Evolutionary conservation across 2,113 vertebrate species (phyloP).

Genomic region (Oreocharis arfaki): DNA sequence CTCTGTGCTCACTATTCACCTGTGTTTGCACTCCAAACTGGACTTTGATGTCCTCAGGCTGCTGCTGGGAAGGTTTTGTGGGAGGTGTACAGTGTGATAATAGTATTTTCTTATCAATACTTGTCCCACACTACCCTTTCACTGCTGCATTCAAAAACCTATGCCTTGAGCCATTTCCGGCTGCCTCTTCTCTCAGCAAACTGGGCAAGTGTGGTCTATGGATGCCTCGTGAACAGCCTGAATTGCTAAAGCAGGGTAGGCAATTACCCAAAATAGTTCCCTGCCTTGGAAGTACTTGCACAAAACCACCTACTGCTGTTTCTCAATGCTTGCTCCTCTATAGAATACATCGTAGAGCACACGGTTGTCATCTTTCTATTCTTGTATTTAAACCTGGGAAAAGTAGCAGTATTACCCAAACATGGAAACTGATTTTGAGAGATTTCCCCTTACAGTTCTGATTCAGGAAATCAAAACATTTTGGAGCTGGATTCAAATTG

Average conservation of each 20-base stretch:
- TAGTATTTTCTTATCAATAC: not conserved
- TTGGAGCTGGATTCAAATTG: not conserved
- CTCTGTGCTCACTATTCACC: not conserved
- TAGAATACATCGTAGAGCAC: not conserved
- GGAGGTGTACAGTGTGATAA: not conserved
- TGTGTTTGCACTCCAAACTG: fast-evolving
- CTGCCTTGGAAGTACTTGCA: not conserved
- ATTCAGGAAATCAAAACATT: fast-evolving
- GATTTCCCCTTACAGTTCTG: not conserved
- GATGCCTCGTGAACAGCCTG: not conserved
- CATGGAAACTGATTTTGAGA: not conserved
- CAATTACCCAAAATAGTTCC: not conserved
- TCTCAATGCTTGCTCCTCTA: not conserved
- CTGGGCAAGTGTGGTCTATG: not conserved
- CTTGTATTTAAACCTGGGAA: not conserved
- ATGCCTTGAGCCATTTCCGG: not conserved
- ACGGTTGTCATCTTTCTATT: not conserved
- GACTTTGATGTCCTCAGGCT: not conserved
- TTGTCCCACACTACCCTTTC: not conserved
- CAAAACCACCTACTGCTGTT: not conserved
- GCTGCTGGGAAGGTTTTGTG: not conserved
- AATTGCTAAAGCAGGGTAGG: not conserved
- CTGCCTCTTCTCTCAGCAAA: not conserved
- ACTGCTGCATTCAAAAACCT: not conserved
- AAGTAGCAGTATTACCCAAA: not conserved